Evolutionary conservation across 2,888 invertebrate species (phyloP).

Genomic region (Trichopoda pennipes): DNA sequence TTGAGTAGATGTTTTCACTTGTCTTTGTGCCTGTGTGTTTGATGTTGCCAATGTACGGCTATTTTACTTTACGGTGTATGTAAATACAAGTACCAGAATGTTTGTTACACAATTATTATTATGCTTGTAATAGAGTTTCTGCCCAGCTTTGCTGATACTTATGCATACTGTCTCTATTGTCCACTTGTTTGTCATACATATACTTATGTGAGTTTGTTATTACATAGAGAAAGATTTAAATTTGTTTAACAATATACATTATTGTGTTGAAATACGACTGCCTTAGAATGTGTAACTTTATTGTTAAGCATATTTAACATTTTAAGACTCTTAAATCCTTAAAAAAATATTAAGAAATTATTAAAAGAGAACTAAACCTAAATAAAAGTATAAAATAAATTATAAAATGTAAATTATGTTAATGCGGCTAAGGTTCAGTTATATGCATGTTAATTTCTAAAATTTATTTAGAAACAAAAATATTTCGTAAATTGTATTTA

Average conservation of each 20-base stretch:
- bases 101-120: conserved; percentile 22
- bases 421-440: no score
- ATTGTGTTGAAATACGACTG: conserved; percentile 31
- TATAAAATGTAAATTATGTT: no score
- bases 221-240: conserved; percentile 53
- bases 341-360: not conserved
- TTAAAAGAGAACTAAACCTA: not conserved
- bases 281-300: conserved; percentile 25
- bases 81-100: no score
- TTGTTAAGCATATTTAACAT: conserved; percentile 23
- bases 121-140: conserved; percentile 20
- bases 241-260: conserved; percentile 43
- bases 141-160: not conserved
- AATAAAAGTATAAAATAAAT: no score
- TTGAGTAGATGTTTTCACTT: not conserved
- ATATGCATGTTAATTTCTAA: no score
- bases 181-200: conserved; percentile 30
- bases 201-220: conserved; percentile 30
- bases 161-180: conserved; percentile 17
- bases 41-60: not conserved
- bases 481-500: no score
- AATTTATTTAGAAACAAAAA: no score
- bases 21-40: no score
- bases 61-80: not conserved
- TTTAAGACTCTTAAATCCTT: conserved; percentile 40